Evolutionary conservation across 2,113 vertebrate genomes (phyloP), one percentile per base, ranked within the genome.

Genomic region (Charadrius vociferus): DNA sequence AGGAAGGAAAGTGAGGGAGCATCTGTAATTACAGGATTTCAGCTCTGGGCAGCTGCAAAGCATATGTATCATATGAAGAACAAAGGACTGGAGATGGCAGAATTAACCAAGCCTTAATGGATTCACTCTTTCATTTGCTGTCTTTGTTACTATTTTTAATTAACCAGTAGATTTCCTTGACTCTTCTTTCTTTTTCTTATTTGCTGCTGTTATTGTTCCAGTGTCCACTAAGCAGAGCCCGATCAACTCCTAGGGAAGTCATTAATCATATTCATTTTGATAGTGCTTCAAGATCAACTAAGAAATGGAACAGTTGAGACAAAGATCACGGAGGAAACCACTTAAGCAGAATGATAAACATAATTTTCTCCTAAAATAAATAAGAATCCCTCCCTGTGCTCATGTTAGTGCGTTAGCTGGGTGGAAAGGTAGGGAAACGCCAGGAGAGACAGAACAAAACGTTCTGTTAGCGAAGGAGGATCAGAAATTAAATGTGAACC

Each of bases 121-220:
- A 92, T 59, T 87, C 66, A 36, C 34, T 89, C 50, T 88, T 90
- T 90, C n/a, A 65, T 92, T 93, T 94, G 53, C 36, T 83, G 19
- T 89, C 61, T 93, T 91, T 70, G 43, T 86, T 79, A 73, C 43
- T 89, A 71, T 93, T 90, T 93, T 96, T 95, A 77, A 81, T 86
- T 78, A 88, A 45, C 20, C n/a, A 70, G 15, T 53, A 58, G 36
- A 47, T 91, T 80, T 75, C 7, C 11, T 32, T 45, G 66, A 27
- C 32, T 29, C 19, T 29, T 19, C 2, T 24, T 67, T 34, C 1
- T 10, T 4, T 11, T 29, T 21, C 12, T 65, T 6, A 11, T 86
- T 93, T 81, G 37, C 47, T 80, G 24, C 27, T 90, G 45, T 58
- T 87, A 41, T 10, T 49, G 4, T 52, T 83, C 43, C 66, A 49